These are phyloP conservation scores for Saturnia japonica DNA, from an alignment of 2,888 invertebrate species.

Conservation along the genomic window DNA sequence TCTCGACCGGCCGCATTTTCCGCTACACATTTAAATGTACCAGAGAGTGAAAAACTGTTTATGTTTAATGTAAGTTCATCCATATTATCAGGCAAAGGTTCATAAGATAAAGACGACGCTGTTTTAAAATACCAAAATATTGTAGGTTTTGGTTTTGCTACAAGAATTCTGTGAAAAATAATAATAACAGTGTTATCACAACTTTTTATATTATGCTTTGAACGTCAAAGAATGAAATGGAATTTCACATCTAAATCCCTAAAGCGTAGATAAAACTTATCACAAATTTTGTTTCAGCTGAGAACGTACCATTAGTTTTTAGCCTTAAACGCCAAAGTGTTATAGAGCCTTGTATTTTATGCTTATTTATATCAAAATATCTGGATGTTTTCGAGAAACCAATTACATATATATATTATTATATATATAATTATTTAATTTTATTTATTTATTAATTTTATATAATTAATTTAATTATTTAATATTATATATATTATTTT, in stretches of 20 bases:
- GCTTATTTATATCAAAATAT: too few relatives aligned
- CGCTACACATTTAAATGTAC: neutral
- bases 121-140: conserved; percentile 8
- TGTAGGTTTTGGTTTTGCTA: conserved; percentile 2
- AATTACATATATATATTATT: too few relatives aligned
- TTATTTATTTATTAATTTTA: too few relatives aligned
- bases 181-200: neutral
- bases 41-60: neutral
- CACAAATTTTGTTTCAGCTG: neutral
- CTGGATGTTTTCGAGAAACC: too few relatives aligned
- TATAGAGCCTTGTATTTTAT: too few relatives aligned
- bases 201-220: neutral
- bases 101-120: neutral
- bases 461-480: too few relatives aligned
- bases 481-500: too few relatives aligned
- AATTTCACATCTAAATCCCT: neutral
- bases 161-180: conserved; percentile 6
- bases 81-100: neutral
- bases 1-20: neutral
- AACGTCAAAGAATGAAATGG: neutral
- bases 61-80: neutral
- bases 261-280: neutral
- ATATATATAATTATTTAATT: too few relatives aligned
- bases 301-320: too few relatives aligned
- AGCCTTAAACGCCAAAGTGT: too few relatives aligned